Evolutionary conservation across 2,113 vertebrate species (phyloP).

Genomic region (Oostethus manadensis): DNA sequence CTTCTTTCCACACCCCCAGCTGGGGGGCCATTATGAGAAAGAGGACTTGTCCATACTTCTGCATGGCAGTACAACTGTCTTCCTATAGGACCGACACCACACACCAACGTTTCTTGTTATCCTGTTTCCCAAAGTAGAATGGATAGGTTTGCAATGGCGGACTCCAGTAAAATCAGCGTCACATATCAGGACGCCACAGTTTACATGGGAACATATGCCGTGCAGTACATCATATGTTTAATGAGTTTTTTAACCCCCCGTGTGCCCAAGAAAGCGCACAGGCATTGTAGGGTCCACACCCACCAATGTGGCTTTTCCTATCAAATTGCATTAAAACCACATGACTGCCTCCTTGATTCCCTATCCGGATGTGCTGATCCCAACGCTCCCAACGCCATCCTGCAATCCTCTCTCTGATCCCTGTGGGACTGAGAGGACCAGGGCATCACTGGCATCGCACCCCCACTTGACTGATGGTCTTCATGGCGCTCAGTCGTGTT

Average conservation of each 20-base stretch:
- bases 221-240: constrained; percentile 14
- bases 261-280: constrained; percentile 9
- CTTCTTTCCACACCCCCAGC: background rate
- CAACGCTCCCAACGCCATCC: constrained; percentile 31
- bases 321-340: constrained; percentile 58
- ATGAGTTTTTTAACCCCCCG: constrained; percentile 29
- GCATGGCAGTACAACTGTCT: too few species aligned
- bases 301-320: constrained; percentile 50
- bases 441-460: background rate
- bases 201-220: background rate
- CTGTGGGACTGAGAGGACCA: constrained; percentile 19
- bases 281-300: constrained; percentile 24
- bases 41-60: constrained; percentile 8
- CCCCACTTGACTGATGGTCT: background rate
- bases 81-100: too few species aligned
- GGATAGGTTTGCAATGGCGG: background rate
- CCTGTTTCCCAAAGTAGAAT: background rate
- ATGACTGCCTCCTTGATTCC: constrained; percentile 49
- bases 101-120: background rate
- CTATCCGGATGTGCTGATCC: constrained; percentile 19
- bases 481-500: too few species aligned
- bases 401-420: constrained; percentile 42
- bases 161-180: too few species aligned
- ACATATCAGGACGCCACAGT: background rate
- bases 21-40: background rate